Evolutionary conservation across 2,113 vertebrate genomes (phyloP).

Genomic region (Microcebus griseorufus): DNA sequence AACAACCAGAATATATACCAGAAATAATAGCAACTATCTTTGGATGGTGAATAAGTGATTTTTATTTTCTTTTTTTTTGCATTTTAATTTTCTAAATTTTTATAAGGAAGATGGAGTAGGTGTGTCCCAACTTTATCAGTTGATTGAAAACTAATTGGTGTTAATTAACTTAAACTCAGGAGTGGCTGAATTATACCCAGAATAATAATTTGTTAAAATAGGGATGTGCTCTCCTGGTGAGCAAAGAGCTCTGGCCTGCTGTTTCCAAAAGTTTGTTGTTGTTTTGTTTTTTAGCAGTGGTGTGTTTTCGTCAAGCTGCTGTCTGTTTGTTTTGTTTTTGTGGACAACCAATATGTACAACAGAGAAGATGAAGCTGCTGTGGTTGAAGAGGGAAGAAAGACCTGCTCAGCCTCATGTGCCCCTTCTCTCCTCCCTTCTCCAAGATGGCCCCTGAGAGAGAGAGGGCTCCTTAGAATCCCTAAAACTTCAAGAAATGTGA

Average conservation of each 20-base stretch:
- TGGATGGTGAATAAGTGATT: background rate
- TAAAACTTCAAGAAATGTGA: background rate
- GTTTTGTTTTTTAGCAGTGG: background rate
- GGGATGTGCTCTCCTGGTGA: background rate
- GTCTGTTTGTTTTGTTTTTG: background rate
- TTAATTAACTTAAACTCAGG: background rate
- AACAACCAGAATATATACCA: background rate
- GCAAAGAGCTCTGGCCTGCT: background rate
- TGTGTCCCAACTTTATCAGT: background rate
- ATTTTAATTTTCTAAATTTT: background rate
- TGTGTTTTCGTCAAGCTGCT: conserved; percentile 17
- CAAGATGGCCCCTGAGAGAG: background rate
- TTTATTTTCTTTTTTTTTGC: conserved; percentile 3
- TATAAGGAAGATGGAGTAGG: background rate
- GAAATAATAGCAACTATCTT: background rate
- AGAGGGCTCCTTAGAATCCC: background rate
- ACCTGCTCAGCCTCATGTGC: background rate
- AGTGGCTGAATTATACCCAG: background rate
- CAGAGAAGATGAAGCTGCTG: background rate
- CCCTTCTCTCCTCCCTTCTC: background rate
- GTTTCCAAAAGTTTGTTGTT: background rate
- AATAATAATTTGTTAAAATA: background rate
- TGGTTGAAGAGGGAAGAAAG: background rate
- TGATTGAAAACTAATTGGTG: background rate
- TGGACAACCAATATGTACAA: background rate